These are phyloP conservation scores for Beroe forskalii DNA, from an alignment of 37 sponge, comb jelly and placozoan genomes.

Conservation along the genomic window DNA sequence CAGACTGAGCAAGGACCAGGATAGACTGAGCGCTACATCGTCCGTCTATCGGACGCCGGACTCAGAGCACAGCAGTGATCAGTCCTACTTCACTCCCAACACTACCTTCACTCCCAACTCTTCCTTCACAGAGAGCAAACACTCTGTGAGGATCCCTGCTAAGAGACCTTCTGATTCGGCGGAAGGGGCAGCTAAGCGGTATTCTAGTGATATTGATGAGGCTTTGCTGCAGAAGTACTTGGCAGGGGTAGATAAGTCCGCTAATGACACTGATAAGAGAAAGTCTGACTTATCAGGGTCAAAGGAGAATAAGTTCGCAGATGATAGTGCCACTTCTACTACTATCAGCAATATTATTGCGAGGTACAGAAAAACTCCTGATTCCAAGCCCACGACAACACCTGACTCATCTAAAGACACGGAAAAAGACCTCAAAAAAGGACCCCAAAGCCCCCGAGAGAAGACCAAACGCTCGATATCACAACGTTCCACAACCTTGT, in stretches of 20 bases:
- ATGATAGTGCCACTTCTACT: not conserved
- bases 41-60: constrained; percentile 7
- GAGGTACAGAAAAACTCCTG: not conserved
- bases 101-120: not conserved
- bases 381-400: not conserved
- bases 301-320: not conserved
- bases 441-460: not conserved
- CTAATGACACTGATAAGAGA: not conserved
- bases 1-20: not conserved
- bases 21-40: not conserved
- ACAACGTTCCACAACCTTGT: not conserved
- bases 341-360: constrained; percentile 8
- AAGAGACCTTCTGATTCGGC: not conserved
- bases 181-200: not conserved
- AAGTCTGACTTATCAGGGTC: not conserved
- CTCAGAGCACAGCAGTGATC: not conserved
- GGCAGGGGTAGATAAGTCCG: not conserved
- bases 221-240: not conserved
- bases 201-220: not conserved
- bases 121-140: not conserved
- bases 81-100: not conserved
- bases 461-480: not conserved
- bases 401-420: not conserved
- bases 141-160: not conserved
- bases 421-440: not conserved